phyloP scores from a whole-genome alignment of 2,113 vertebrate genomes.

The Neodontobutis hainanensis region DNA sequence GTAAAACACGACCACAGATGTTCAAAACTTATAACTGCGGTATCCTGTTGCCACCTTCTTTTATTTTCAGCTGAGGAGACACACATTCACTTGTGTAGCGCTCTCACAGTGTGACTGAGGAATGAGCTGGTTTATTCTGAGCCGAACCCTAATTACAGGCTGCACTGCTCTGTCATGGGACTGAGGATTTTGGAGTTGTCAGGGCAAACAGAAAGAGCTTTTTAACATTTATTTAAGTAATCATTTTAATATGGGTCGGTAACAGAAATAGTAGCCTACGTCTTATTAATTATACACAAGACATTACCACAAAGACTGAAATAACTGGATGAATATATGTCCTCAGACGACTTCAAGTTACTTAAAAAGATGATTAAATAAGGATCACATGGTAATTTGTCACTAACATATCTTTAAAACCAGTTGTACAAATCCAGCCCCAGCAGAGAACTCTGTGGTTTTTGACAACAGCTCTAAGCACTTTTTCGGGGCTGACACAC shows the following conservation, averaged over 20 bases:
- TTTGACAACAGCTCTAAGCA: too few species aligned
- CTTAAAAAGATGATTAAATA: background rate
- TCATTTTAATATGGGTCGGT: slow-evolving; percentile 16
- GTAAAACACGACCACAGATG: background rate
- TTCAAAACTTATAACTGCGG: background rate
- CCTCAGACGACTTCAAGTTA: background rate
- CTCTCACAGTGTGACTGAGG: background rate
- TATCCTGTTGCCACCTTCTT: slow-evolving; percentile 25
- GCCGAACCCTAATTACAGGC: slow-evolving; percentile 51
- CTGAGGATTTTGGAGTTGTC: slow-evolving; percentile 26
- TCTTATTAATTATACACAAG: slow-evolving; percentile 24
- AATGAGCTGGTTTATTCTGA: slow-evolving; percentile 41
- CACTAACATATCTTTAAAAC: slow-evolving; percentile 1
- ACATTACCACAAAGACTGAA: slow-evolving; percentile 22
- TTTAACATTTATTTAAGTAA: slow-evolving; percentile 23
- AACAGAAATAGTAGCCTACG: slow-evolving; percentile 21
- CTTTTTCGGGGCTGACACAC: too few species aligned
- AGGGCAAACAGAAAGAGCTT: slow-evolving; percentile 35
- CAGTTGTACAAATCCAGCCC: too few species aligned
- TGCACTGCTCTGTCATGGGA: slow-evolving; percentile 4
- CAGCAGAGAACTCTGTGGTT: too few species aligned
- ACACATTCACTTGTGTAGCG: slow-evolving; percentile 21
- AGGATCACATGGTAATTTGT: too few species aligned
- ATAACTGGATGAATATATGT: background rate
- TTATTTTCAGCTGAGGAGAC: slow-evolving; percentile 8